Conservation (phyloP, 2,113 vertebrate species). For the Varanus komodoensis region DNA sequence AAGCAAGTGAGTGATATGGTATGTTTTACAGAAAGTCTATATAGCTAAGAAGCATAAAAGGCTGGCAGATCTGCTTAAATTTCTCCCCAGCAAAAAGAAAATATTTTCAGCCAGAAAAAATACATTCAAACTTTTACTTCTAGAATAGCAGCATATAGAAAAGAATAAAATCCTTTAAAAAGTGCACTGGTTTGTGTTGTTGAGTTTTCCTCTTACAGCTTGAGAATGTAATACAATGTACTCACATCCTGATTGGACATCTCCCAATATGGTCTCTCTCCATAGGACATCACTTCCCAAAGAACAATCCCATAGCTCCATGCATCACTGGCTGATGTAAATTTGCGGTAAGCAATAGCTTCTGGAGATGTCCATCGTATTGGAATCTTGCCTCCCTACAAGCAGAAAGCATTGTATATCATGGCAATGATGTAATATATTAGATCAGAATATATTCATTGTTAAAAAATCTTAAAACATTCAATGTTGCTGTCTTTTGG, state of each 20-base stretch:
- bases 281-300: conserved; percentile 99
- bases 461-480: background rate
- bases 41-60: conserved; percentile 53
- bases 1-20: conserved; percentile 25
- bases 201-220: conserved; percentile 70
- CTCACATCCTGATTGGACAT: conserved; percentile 99
- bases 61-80: conserved; percentile 31
- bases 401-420: conserved; percentile 39
- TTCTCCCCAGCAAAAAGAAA: background rate
- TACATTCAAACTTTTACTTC: background rate
- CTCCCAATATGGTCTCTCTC: conserved; percentile 98
- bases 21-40: conserved; percentile 44
- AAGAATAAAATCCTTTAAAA: background rate
- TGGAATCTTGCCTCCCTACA: conserved; percentile 96
- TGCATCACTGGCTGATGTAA: conserved; percentile 95
- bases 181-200: conserved; percentile 60
- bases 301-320: conserved; percentile 99
- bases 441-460: background rate
- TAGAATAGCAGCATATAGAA: background rate
- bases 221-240: conserved; percentile 66
- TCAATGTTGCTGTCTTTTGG: background rate
- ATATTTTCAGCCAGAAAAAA: background rate
- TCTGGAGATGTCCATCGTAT: conserved; percentile 98
- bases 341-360: conserved; percentile 97
- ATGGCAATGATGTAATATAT: background rate